These are phyloP conservation scores for Acromyrmex echinatior DNA, from an alignment of 1,140 invertebrate genomes.

Conservation along the genomic window DNA sequence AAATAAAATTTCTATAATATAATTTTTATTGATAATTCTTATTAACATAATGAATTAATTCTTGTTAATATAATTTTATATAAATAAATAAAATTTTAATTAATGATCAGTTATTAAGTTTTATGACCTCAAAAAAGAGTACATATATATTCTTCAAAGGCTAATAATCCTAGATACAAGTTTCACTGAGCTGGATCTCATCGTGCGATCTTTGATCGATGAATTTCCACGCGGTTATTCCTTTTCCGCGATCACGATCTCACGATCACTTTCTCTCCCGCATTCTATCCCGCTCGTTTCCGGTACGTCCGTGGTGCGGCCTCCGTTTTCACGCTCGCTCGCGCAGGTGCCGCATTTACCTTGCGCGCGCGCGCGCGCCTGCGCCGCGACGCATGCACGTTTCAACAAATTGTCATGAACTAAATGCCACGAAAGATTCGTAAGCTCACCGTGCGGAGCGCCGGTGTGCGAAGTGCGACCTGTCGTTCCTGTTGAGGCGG, in stretches of 20 bases:
- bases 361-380: conserved; percentile 30
- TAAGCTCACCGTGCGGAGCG: conserved; percentile 72
- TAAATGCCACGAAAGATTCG: conserved; percentile 75
- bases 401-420: conserved; percentile 77
- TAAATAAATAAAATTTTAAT: too few species aligned
- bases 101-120: too few species aligned
- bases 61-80: too few species aligned
- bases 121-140: too few species aligned
- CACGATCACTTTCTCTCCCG: conserved; percentile 67
- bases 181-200: background rate
- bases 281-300: conserved; percentile 46
- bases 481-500: conserved; percentile 71
- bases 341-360: conserved; percentile 41
- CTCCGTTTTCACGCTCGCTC: conserved; percentile 37
- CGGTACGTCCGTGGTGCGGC: conserved; percentile 21
- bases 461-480: conserved; percentile 70
- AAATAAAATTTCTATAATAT: too few species aligned
- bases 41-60: too few species aligned
- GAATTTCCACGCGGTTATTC: conserved; percentile 45
- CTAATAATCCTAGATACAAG: background rate
- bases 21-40: too few species aligned
- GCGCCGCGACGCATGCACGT: conserved; percentile 53
- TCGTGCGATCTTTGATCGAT: conserved; percentile 37
- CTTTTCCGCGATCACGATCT: conserved; percentile 51
- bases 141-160: too few species aligned